A percentile compares a stretch with the other conserved stretches of the same genome.
phyloP scores from a whole-genome alignment of 2,113 vertebrate genomes.

The Bungarus multicinctus region DNA sequence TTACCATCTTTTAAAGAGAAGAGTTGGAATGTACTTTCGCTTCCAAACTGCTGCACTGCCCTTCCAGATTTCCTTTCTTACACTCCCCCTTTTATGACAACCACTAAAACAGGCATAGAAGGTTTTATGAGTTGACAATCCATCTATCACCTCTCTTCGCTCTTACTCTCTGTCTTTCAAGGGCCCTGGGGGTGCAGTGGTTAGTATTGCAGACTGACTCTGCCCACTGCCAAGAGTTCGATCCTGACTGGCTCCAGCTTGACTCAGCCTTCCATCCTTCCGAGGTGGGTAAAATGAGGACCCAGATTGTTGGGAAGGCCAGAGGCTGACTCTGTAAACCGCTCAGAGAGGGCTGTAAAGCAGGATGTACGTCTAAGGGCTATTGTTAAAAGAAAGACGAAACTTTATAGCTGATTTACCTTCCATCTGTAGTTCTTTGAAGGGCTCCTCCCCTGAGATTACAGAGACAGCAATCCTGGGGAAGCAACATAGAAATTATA shows the following conservation, averaged over 20 bases:
- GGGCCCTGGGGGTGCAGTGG: background rate
- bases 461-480: conserved; percentile 92
- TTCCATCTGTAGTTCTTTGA: conserved; percentile 85
- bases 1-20: too few relatives aligned
- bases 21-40: too few relatives aligned
- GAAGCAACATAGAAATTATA: conserved; percentile 21
- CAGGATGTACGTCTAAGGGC: too few relatives aligned
- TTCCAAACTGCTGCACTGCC: too few relatives aligned
- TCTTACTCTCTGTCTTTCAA: background rate
- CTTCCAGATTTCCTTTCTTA: too few relatives aligned
- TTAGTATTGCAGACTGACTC: background rate
- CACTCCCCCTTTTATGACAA: too few relatives aligned
- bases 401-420: conserved; percentile 62
- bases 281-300: background rate
- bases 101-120: too few relatives aligned
- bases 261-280: background rate
- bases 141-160: too few relatives aligned
- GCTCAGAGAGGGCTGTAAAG: background rate
- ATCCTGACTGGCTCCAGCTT: background rate
- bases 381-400: background rate
- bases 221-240: background rate
- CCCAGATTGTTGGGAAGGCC: background rate
- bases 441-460: conserved; percentile 92
- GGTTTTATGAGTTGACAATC: too few relatives aligned
- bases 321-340: background rate